Conservation (phyloP, 2,888 invertebrate genomes). For the Andrena haemorrhoa region DNA sequence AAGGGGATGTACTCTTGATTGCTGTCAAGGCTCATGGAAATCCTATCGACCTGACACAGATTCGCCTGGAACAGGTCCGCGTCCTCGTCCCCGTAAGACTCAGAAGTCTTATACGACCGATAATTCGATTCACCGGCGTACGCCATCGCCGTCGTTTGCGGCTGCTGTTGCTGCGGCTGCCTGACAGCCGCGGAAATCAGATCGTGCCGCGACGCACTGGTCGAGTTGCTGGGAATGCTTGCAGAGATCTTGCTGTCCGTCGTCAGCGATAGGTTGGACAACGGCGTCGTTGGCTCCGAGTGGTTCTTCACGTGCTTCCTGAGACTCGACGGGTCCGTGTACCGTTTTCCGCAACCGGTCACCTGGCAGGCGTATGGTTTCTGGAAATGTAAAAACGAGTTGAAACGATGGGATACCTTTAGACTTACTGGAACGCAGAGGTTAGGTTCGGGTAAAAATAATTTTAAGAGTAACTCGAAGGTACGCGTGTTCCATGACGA, state of each 20-base stretch:
- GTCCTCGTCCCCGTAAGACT: conserved; percentile 67
- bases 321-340: conserved; percentile 97
- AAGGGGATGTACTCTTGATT: conserved; percentile 82
- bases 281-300: conserved; percentile 68
- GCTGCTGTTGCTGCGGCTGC: conserved; percentile 46
- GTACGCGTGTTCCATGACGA: too few relatives aligned
- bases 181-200: conserved; percentile 37
- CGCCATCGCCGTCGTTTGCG: conserved; percentile 35
- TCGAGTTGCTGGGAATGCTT: background rate
- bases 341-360: conserved; percentile 94
- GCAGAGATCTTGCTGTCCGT: conserved; percentile 47
- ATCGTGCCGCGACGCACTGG: conserved; percentile 29
- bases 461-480: too few relatives aligned
- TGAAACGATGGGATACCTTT: background rate
- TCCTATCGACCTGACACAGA: conserved; percentile 65
- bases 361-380: conserved; percentile 97
- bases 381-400: conserved; percentile 85
- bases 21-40: conserved; percentile 72
- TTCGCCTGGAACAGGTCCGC: conserved; percentile 66
- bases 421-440: background rate
- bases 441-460: too few relatives aligned
- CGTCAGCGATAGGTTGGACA: conserved; percentile 43
- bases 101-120: conserved; percentile 67
- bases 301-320: conserved; percentile 97
- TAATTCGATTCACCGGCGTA: conserved; percentile 52